These are phyloP conservation scores for Drosophila kurseongensis DNA, from an alignment of 1,140 invertebrate species.

Conservation along the genomic window DNA sequence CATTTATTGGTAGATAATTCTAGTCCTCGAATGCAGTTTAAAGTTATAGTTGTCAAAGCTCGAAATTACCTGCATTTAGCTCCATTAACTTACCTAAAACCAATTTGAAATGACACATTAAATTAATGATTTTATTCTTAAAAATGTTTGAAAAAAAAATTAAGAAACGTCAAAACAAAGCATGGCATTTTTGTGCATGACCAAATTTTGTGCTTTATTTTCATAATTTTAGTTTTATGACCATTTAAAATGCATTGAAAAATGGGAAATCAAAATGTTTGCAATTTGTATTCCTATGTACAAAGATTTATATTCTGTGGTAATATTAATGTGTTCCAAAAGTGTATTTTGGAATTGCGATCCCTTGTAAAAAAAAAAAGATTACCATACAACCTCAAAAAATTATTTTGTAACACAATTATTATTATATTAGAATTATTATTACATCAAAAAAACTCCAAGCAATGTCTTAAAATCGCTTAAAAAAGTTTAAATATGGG, in stretches of 20 bases:
- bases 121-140: constrained; percentile 26
- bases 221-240: constrained; percentile 2
- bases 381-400: too few species aligned
- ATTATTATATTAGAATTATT: too few species aligned
- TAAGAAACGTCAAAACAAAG: constrained; percentile 54
- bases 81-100: constrained; percentile 42
- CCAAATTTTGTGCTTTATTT: constrained; percentile 49
- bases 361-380: too few species aligned
- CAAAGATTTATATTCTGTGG: too few species aligned
- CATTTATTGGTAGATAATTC: constrained; percentile 32
- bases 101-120: constrained; percentile 45
- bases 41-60: constrained; percentile 20
- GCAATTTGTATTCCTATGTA: too few species aligned
- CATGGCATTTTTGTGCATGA: constrained; percentile 85
- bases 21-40: constrained; percentile 34
- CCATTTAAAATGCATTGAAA: constrained; percentile 10
- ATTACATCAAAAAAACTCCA: too few species aligned
- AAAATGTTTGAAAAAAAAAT: constrained; percentile 20
- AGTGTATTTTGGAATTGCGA: too few species aligned
- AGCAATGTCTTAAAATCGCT: too few species aligned
- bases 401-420: too few species aligned
- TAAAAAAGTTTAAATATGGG: neutral
- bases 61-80: constrained; percentile 50
- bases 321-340: too few species aligned
- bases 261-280: constrained; percentile 1